Conservation (phyloP, 2,113 vertebrate genomes). For the Natator depressus region DNA sequence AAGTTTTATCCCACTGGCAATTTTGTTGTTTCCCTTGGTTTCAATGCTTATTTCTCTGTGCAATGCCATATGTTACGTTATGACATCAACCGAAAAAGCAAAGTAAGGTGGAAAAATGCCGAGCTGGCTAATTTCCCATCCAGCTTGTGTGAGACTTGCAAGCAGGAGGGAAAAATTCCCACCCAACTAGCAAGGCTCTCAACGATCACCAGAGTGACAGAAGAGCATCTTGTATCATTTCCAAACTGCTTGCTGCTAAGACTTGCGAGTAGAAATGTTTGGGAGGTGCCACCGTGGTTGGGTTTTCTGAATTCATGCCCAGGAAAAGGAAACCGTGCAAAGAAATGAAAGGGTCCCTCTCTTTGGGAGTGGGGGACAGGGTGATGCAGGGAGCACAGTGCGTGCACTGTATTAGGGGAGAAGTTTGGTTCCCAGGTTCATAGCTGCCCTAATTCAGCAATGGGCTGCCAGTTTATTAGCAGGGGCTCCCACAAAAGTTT, state of each 20-base stretch:
- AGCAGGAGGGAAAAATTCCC: conserved; percentile 20
- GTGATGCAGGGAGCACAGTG: not conserved
- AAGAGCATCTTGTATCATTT: conserved; percentile 26
- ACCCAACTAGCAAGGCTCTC: not conserved
- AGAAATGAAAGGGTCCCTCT: conserved; percentile 22
- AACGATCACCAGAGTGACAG: conserved; percentile 35
- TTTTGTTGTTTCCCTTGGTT: conserved; percentile 9
- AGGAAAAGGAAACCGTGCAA: conserved; percentile 28
- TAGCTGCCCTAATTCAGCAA: not conserved
- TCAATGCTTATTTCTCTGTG: conserved; percentile 36
- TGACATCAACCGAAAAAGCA: conserved; percentile 42
- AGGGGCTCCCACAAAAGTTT: not conserved
- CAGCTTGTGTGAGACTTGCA: conserved; percentile 28
- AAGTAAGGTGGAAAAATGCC: conserved; percentile 71
- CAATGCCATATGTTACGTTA: conserved; percentile 37
- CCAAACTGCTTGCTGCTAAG: conserved; percentile 29
- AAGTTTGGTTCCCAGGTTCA: not conserved
- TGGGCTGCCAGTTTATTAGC: not conserved
- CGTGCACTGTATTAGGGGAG: not conserved
- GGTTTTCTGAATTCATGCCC: conserved; percentile 18
- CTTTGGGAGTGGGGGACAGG: rapidly evolving
- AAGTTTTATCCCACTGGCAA: not conserved
- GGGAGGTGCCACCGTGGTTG: not conserved
- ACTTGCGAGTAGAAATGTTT: conserved; percentile 2
- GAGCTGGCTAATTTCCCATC: conserved; percentile 67